These are phyloP conservation scores for Falco biarmicus DNA, from an alignment of 2,797 vertebrate species.

Conservation along the genomic window DNA sequence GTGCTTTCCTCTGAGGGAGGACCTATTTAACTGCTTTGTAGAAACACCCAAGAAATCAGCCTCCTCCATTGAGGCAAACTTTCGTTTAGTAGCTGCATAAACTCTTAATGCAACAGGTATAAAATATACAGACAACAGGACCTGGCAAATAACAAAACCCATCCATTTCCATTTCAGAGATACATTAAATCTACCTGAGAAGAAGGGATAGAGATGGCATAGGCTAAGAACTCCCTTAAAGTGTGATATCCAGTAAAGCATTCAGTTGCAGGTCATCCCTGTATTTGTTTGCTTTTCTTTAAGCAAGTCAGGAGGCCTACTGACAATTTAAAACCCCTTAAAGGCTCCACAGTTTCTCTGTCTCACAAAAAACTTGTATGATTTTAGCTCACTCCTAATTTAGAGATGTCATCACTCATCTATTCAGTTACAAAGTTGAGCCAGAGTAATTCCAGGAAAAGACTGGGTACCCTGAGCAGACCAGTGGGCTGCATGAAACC, in stretches of 20 bases:
- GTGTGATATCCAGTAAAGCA: not conserved
- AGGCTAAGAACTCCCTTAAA: not conserved
- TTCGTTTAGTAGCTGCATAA: not conserved
- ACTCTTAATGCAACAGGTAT: not conserved
- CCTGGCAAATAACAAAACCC: not conserved
- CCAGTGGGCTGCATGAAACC: not conserved
- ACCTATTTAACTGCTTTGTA: not conserved
- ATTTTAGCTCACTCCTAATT: not conserved
- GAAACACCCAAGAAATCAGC: not conserved
- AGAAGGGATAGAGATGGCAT: not conserved
- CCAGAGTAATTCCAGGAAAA: not conserved
- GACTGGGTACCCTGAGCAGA: not conserved
- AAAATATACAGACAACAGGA: not conserved
- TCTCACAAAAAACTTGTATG: not conserved
- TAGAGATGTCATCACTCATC: not conserved
- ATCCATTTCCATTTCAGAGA: not conserved
- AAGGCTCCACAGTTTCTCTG: not conserved
- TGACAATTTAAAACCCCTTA: not conserved
- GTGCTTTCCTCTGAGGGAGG: not conserved
- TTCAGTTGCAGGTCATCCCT: not conserved
- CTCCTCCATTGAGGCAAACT: not conserved
- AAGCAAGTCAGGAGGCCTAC: not conserved
- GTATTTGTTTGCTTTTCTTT: not conserved
- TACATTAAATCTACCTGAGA: not conserved
- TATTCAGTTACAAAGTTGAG: not conserved